Evolutionary conservation across 2,888 invertebrate species (phyloP).

Genomic region (Resseliella maxima): DNA sequence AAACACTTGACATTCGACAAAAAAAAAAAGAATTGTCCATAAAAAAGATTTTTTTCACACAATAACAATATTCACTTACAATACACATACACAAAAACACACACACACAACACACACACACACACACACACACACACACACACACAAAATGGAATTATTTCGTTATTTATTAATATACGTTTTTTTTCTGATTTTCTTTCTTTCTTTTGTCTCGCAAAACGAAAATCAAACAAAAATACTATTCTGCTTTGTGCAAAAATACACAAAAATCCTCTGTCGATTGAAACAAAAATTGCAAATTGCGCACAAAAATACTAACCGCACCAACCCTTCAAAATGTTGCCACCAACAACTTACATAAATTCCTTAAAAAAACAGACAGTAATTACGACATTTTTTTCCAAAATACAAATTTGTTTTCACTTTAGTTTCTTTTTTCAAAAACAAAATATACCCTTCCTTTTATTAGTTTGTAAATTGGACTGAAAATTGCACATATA

Average conservation of each 20-base stretch:
- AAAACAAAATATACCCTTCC: neutral
- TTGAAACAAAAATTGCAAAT: constrained; percentile 42
- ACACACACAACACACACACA: neutral
- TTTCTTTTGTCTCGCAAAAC: constrained; percentile 14
- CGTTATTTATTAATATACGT: neutral
- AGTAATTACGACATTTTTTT: constrained; percentile 52
- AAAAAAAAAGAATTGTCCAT: too few species aligned
- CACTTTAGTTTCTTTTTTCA: neutral
- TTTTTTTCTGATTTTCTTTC: constrained; percentile 30
- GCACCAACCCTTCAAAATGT: constrained; percentile 25
- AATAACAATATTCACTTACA: neutral
- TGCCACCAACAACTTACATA: constrained; percentile 18
- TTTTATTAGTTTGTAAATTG: neutral
- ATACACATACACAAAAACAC: neutral
- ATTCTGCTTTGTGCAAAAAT: constrained; percentile 30
- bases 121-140: neutral
- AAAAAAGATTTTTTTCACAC: too few species aligned
- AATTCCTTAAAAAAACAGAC: neutral
- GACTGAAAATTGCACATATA: neutral
- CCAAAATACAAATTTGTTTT: neutral
- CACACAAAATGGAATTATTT: neutral
- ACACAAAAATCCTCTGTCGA: constrained; percentile 12
- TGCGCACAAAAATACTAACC: constrained; percentile 20
- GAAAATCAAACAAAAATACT: neutral
- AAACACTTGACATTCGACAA: neutral